Evolutionary conservation across 1,140 invertebrate genomes (phyloP), one percentile per base, ranked within the genome.

Genomic region (Eupeodes corollae): DNA sequence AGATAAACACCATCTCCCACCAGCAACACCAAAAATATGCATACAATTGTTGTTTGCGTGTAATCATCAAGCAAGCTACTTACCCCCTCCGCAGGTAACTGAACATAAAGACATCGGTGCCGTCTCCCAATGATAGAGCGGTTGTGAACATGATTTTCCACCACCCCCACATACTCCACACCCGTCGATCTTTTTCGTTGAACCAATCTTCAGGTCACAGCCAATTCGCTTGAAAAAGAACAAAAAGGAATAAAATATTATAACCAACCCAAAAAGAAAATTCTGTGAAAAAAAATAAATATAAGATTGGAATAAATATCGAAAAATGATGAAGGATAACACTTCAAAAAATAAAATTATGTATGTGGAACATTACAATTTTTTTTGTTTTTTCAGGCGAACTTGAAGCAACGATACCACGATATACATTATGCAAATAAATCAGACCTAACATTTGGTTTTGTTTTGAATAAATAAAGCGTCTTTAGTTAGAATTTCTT

Each of bases 151-250:
- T 40, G 82, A 79, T 44, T 82, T 82, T 39, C 89, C 88, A 66
- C 93, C 86, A 32, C 90, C 90, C 6, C 90, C 90, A 60, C 89
- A 94, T 15, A 92, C 81, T 2, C 90, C 90, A 59, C 91, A 94
- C 49, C 79, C 79, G 71, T 94, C 90, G 32, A 89, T 80, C 56
- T 83, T 86, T 58, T 83, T 83, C 26, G 78, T 78, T 10, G 88
- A 92, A 15, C 88, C 88, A 48, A 93, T 82, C 59, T 80, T 78
- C 46, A 92, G 75, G 70, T 94, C 90, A 67, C 90, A 94, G 30
- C 90, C 91, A 14, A 94, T 89, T 55, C 81, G 78, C 90, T 94
- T 35, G 51, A 57, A 46, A 43, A 46, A 51, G 46, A 47, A 48
- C 52, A 42, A 50, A 37, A 48, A 19, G 8, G 44, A 44, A 16